Evolutionary conservation across 2,888 invertebrate genomes (phyloP).

Genomic region (Diabrotica balteata): DNA sequence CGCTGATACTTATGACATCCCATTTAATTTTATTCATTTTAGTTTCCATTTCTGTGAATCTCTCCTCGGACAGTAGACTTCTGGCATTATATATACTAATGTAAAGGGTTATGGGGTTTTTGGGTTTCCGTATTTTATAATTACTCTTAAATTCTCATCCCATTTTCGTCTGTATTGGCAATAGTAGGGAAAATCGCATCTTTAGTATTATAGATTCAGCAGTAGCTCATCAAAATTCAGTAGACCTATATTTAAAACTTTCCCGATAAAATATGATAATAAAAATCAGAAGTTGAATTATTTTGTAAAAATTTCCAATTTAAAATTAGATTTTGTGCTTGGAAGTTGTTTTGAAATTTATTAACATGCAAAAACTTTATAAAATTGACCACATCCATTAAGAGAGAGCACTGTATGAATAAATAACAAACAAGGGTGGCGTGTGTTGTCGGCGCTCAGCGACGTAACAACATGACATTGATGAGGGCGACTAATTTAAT

Average conservation of each 20-base stretch:
- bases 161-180: too few species aligned
- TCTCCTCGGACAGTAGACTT: too few species aligned
- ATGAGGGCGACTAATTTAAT: too few species aligned
- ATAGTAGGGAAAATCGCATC: background rate
- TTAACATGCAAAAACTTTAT: conserved; percentile 39
- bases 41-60: too few species aligned
- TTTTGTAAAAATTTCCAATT: conserved; percentile 38
- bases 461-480: background rate
- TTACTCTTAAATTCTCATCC: too few species aligned
- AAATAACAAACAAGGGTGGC: conserved; percentile 30
- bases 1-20: too few species aligned
- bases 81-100: too few species aligned
- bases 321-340: conserved; percentile 36
- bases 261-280: conserved; percentile 41
- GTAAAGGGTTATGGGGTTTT: too few species aligned
- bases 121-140: too few species aligned
- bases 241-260: conserved; percentile 29
- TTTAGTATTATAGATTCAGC: conserved; percentile 16
- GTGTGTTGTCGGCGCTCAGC: background rate
- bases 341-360: conserved; percentile 33
- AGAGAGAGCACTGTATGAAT: conserved; percentile 36
- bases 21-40: too few species aligned
- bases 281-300: conserved; percentile 39
- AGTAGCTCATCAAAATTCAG: conserved; percentile 22
- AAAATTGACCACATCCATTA: conserved; percentile 38